Conservation (phyloP, 2,797 vertebrate species). For the Okamejei kenojei region DNA sequence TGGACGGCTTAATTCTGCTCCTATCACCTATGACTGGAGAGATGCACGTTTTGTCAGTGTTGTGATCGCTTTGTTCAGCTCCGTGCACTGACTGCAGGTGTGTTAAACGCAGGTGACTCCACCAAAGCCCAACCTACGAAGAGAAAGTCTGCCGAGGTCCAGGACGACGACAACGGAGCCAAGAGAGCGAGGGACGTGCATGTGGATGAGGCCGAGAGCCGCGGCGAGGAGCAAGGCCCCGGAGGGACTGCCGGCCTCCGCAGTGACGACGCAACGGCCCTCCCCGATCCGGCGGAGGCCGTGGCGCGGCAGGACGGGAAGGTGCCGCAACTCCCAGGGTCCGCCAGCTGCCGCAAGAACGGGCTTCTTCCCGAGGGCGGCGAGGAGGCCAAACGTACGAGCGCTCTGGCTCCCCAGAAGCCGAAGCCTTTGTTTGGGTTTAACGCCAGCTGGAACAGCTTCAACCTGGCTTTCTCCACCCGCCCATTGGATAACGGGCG, state of each 20-base stretch:
- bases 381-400: too few relatives aligned
- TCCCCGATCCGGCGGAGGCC: neutral
- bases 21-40: too few relatives aligned
- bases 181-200: constrained; percentile 51
- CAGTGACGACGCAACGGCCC: neutral
- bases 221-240: neutral
- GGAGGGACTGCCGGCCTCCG: neutral
- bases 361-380: constrained; percentile 13
- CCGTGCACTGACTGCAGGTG: neutral
- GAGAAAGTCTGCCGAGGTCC: constrained; percentile 53
- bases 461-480: constrained; percentile 39
- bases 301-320: neutral
- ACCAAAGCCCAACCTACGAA: constrained; percentile 44
- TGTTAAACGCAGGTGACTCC: neutral
- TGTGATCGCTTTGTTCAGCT: neutral
- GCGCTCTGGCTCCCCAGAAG: neutral
- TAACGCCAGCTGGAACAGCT: neutral
- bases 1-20: too few relatives aligned
- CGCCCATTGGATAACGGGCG: constrained; percentile 43
- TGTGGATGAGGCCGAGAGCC: neutral
- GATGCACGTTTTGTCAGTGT: neutral
- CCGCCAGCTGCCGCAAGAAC: neutral
- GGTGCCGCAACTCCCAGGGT: neutral
- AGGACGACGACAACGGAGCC: constrained; percentile 46
- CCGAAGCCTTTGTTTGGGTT: constrained; percentile 10